phyloP scores from a whole-genome alignment of 2,113 vertebrate genomes.

The Ranitomeya variabilis region DNA sequence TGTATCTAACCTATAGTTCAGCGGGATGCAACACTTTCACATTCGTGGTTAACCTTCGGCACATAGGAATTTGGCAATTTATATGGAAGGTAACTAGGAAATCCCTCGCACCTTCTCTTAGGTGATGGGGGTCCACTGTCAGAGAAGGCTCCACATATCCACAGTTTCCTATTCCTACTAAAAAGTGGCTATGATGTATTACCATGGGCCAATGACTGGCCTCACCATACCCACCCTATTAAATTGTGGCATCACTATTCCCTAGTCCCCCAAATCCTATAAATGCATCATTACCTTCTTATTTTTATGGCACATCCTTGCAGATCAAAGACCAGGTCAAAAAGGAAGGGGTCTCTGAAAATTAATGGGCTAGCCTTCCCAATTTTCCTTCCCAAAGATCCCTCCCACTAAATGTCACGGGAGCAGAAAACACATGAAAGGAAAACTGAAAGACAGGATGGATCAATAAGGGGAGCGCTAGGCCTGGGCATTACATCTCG shows the following conservation, averaged over 20 bases:
- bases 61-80: constrained; percentile 25
- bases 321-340: constrained; percentile 25
- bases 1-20: background rate
- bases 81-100: background rate
- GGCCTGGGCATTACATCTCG: constrained; percentile 81
- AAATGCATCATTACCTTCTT: constrained; percentile 20
- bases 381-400: background rate
- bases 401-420: constrained; percentile 23
- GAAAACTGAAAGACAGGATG: constrained; percentile 59
- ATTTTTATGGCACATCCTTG: constrained; percentile 36
- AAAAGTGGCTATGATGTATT: background rate
- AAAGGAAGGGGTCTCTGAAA: background rate
- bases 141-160: background rate
- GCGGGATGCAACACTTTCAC: constrained; percentile 7
- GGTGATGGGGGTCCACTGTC: background rate
- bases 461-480: constrained; percentile 34
- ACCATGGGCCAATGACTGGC: background rate
- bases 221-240: background rate
- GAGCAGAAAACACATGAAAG: constrained; percentile 41
- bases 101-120: background rate
- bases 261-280: background rate
- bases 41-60: constrained; percentile 12
- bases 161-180: background rate
- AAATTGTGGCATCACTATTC: background rate
- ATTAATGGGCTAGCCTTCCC: constrained; percentile 39